Percentiles rank a stretch among this genome's conserved stretches.
phyloP scores from a whole-genome alignment of 2,888 invertebrate species.

The Plebejus argus region DNA sequence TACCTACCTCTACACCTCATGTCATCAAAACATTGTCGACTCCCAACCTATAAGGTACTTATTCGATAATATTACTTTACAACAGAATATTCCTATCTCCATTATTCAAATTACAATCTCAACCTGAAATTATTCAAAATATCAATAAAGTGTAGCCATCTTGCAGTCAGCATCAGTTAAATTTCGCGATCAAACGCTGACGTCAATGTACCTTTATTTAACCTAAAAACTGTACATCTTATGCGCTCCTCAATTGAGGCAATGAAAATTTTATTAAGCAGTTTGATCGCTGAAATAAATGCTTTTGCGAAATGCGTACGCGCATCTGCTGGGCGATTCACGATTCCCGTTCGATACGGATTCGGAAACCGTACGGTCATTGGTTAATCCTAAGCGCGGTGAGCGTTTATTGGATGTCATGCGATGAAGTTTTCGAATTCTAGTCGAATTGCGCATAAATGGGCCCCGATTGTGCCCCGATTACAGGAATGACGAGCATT shows the following conservation, averaged over 20 bases:
- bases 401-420: no score
- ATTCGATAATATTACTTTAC: no score
- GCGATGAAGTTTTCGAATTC: no score
- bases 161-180: slow-evolving; percentile 8
- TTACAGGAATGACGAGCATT: background rate
- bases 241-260: slow-evolving; percentile 16
- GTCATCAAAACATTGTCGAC: background rate
- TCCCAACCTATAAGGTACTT: background rate
- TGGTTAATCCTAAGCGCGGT: no score
- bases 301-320: slow-evolving; percentile 16
- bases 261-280: slow-evolving; percentile 29
- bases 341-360: no score
- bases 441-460: no score
- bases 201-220: slow-evolving; percentile 26
- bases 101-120: no score
- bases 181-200: background rate
- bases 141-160: background rate
- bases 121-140: no score
- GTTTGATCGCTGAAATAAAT: slow-evolving; percentile 28
- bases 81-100: no score
- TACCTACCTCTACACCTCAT: background rate
- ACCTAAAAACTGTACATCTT: slow-evolving; percentile 22
- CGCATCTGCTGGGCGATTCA: background rate
- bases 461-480: no score
- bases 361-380: no score